Base-by-base conservation (phyloP, 1,140 invertebrate species). In the Heterodera schachtii region DNA sequence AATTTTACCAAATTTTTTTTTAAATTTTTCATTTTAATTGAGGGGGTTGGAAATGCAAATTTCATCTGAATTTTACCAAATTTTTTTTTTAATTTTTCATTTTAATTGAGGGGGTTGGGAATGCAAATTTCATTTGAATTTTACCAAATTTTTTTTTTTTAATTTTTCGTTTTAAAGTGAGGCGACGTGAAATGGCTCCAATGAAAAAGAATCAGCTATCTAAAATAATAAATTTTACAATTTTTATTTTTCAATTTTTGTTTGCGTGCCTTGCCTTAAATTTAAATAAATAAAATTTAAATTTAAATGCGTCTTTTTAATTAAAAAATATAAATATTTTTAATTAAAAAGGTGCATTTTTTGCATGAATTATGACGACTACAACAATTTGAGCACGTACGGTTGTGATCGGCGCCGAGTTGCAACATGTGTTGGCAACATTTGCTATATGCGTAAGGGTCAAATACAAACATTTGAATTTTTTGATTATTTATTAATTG, bases 341-440 rank as follows among this genome's bases (percentile, higher is more conserved):
- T 31, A 31, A 31, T 31, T 31, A 31, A 31, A 31, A 31, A 87
- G 86, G 47, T 87, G 86, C 75, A 87, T 89, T 49, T 87, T 87
- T 44, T 87, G 86, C 80, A 75, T 86, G 57, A 84, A 87, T 73
- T 87, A 87, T 52, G 86, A 89, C 78, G 83, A 86, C 66, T 88
- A 85, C 75, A 76, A 81, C 70, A 46, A 80, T 13, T 52, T 89
- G 31, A 84, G 66, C 49, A 87, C 87, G 75, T 84, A 70, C 79
- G 86, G 86, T 11, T 87, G 86, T 76, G 67, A 76, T 13, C 44
- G 85, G 16, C 21, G 70, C 8, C 73, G 77, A n/a, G 46, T 81
- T 21, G 66, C 83, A 31, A 87, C 80, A 2, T 87, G 87, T 71
- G 49, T 60, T 2, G 86, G 86, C 21, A 87, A 87, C 64, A 71